Evolutionary conservation across 2,888 invertebrate species (phyloP), one percentile per base, ranked within the genome.

Genomic region (Ypsolopha sequella): DNA sequence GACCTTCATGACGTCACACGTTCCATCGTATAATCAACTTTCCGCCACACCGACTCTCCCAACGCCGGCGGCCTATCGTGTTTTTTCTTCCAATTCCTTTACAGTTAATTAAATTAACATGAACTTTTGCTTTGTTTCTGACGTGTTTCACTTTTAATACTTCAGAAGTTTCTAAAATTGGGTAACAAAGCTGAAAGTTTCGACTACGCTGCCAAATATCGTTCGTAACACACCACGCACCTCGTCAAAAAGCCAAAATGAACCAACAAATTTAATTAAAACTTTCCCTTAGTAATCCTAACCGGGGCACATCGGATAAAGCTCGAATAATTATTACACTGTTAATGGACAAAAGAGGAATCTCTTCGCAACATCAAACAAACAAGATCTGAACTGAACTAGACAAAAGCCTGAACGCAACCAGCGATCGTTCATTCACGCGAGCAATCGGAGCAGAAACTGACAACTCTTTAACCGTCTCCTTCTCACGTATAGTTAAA

Each of bases 181-280:
- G 35, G 41, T 44, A 55, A 55, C 52, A 50, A 48, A 51, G 50
- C 51, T 36, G 47, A 43, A 38, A 52, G 50, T 50, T 44, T 47
- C 36, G 13, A 48, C 48, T 33, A 46, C 66, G 64, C 67, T 66
- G 65, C 66, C 66, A 73, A 76, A 76, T 74, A 76, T 72, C 69
- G 64, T 73, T 73, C 60, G 55, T 63, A 66, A 68, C 60, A 71
- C 65, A 62, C 70, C 74, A 70, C 68, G 65, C 62, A 66, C 59
- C 61, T 59, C 66, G 70, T 76, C 75, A 79, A 77, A 80, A 79
- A 76, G 74, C 70, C 70, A 75, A 77, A 80, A 78, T 75, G 75
- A 66, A 70, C 70, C 62, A 72, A 66, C 76, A 73, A 78, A 79
- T 82, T 81, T 79, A 84, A 84, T 84, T 82, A 82, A 82, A 85